phyloP scores from a whole-genome alignment of 2,797 vertebrate species.

The Scleropages formosus region DNA sequence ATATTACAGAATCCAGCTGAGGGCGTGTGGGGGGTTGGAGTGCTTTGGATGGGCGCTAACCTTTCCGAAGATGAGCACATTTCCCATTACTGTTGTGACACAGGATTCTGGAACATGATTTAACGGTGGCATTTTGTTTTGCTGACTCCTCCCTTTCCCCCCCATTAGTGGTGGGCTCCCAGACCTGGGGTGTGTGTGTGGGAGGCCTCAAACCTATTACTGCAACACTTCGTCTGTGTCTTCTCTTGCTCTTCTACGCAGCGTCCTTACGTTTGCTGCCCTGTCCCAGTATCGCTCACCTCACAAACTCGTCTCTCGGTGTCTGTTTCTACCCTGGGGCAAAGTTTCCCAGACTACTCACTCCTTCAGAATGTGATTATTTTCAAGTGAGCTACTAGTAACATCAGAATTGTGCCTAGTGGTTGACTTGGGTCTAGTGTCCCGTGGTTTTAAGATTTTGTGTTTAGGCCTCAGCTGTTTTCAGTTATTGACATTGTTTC shows the following conservation, averaged over 20 bases:
- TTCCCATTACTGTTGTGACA: conserved; percentile 88
- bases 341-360: too few species aligned
- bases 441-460: too few species aligned
- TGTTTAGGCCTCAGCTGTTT: too few species aligned
- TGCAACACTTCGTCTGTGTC: not conserved
- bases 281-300: not conserved
- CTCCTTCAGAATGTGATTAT: too few species aligned
- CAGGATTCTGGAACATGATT: conserved; percentile 81
- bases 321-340: not conserved
- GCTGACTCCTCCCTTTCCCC: conserved; percentile 77
- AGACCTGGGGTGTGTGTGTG: conserved; percentile 20
- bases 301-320: not conserved
- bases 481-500: too few species aligned
- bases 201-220: not conserved
- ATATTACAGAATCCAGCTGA: conserved; percentile 59
- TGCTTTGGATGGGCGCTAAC: conserved; percentile 81
- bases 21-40: conserved; percentile 48
- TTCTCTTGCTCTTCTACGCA: not conserved
- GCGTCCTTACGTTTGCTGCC: not conserved
- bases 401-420: too few species aligned
- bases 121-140: conserved; percentile 94
- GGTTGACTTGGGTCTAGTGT: too few species aligned
- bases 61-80: conserved; percentile 80
- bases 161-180: conserved; percentile 52
- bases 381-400: too few species aligned